Conservation (phyloP, 2,888 invertebrate species). For the Nephrotoma flavescens region DNA sequence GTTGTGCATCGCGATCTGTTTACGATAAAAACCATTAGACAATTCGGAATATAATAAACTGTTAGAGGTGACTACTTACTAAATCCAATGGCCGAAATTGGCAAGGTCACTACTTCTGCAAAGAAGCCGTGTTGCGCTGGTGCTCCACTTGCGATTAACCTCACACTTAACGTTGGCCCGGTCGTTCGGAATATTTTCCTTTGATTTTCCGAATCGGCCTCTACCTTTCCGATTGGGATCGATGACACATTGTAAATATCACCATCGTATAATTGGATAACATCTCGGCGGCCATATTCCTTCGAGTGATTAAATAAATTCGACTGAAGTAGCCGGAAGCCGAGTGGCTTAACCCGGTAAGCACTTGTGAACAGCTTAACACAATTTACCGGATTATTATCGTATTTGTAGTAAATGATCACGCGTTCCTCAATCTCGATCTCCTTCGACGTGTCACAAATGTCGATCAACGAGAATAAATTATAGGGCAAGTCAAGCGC, state of each 20-base stretch:
- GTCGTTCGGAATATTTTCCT: conserved; percentile 61
- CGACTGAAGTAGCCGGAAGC: conserved; percentile 78
- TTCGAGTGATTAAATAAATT: conserved; percentile 81
- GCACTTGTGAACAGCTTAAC: conserved; percentile 90
- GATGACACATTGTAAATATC: conserved; percentile 79
- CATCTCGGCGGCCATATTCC: conserved; percentile 67
- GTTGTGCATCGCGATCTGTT: conserved; percentile 77
- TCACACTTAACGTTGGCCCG: conserved; percentile 71
- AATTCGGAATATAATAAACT: background rate
- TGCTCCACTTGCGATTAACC: conserved; percentile 88
- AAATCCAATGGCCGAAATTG: conserved; percentile 79
- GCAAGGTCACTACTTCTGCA: conserved; percentile 90
- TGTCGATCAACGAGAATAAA: conserved; percentile 86
- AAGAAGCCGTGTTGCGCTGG: conserved; percentile 91
- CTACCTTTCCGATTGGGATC: conserved; percentile 52
- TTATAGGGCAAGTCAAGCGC: conserved; percentile 75
- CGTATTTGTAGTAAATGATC: conserved; percentile 90
- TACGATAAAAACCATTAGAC: conserved; percentile 13
- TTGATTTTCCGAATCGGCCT: conserved; percentile 53
- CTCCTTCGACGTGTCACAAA: conserved; percentile 90
- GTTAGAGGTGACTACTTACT: conserved; percentile 43
- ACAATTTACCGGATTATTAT: conserved; percentile 90
- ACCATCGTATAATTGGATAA: conserved; percentile 78
- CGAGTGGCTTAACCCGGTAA: conserved; percentile 72
- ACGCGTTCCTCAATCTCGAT: conserved; percentile 80